Evolutionary conservation across 1,140 invertebrate species (phyloP).

Genomic region (Liolophura sinensis): DNA sequence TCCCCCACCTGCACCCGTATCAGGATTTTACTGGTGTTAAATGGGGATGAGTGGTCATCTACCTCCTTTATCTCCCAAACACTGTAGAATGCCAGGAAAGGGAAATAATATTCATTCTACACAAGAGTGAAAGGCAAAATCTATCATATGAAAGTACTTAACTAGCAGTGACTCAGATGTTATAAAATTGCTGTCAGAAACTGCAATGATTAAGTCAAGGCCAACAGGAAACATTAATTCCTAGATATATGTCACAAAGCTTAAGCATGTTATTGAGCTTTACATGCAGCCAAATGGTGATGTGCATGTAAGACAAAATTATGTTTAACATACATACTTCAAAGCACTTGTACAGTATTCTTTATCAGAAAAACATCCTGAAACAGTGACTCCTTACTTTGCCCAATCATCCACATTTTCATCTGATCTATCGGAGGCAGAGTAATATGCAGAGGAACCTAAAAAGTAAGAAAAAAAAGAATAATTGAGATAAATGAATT

Average conservation of each 20-base stretch:
- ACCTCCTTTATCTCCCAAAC: slow-evolving; percentile 79
- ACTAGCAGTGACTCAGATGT: no score
- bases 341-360: no score
- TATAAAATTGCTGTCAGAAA: no score
- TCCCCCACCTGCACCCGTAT: slow-evolving; percentile 75
- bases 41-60: slow-evolving; percentile 80
- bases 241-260: no score
- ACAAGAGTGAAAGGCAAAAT: slow-evolving; percentile 7
- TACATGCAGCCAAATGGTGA: no score
- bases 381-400: slow-evolving; percentile 35
- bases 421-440: slow-evolving; percentile 73
- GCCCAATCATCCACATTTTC: slow-evolving; percentile 77
- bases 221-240: no score
- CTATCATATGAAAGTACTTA: no score
- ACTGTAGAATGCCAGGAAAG: slow-evolving; percentile 38
- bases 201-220: no score
- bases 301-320: no score
- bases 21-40: slow-evolving; percentile 73
- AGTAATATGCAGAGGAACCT: slow-evolving; percentile 58
- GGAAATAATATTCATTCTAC: neutral
- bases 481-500: neutral
- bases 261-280: no score
- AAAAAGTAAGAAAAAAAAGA: slow-evolving; percentile 19
- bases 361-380: neutral
- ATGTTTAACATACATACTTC: no score